These are phyloP conservation scores for Ataeniobius toweri DNA, from an alignment of 2,797 vertebrate genomes.

Conservation along the genomic window DNA sequence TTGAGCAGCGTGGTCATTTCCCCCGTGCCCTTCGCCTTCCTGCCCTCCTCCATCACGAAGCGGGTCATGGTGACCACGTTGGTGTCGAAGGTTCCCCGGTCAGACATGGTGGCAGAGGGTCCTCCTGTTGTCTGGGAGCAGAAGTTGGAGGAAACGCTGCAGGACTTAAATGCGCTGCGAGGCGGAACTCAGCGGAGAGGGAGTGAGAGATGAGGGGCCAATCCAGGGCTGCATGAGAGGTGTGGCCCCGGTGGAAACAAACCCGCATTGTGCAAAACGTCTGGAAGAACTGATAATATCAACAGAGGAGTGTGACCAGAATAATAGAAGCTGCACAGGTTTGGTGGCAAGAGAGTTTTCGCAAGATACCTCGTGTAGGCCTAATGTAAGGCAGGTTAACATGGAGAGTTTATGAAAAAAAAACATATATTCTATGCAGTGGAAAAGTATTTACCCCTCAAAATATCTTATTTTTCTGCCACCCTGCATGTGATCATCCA, in stretches of 20 bases:
- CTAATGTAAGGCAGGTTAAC: too few relatives aligned
- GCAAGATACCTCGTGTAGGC: slow-evolving; percentile 1
- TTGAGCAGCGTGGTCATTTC: slow-evolving; percentile 93
- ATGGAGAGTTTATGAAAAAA: too few relatives aligned
- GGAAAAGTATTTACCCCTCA: too few relatives aligned
- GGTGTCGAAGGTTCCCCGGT: slow-evolving; percentile 88
- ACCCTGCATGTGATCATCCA: too few relatives aligned
- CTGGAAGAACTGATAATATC: slow-evolving; percentile 37
- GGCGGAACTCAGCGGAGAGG: slow-evolving; percentile 57
- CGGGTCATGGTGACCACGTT: slow-evolving; percentile 92
- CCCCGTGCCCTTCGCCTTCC: slow-evolving; percentile 86
- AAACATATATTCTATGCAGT: too few relatives aligned
- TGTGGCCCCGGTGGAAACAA: slow-evolving; percentile 43
- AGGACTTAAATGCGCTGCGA: slow-evolving; percentile 53
- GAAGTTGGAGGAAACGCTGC: slow-evolving; percentile 10
- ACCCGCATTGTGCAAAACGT: slow-evolving; percentile 24
- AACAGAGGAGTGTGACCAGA: slow-evolving; percentile 42
- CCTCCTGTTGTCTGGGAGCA: slow-evolving; percentile 18
- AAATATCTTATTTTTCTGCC: too few relatives aligned
- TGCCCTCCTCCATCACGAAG: slow-evolving; percentile 91
- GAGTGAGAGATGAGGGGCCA: slow-evolving; percentile 26
- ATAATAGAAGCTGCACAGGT: slow-evolving; percentile 47
- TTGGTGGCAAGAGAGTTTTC: slow-evolving; percentile 10
- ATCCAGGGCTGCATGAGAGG: slow-evolving; percentile 48
- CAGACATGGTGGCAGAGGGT: slow-evolving; percentile 79